These are phyloP conservation scores for Rhinatrema bivittatum DNA, from an alignment of 2,797 vertebrate species.

Conservation along the genomic window DNA sequence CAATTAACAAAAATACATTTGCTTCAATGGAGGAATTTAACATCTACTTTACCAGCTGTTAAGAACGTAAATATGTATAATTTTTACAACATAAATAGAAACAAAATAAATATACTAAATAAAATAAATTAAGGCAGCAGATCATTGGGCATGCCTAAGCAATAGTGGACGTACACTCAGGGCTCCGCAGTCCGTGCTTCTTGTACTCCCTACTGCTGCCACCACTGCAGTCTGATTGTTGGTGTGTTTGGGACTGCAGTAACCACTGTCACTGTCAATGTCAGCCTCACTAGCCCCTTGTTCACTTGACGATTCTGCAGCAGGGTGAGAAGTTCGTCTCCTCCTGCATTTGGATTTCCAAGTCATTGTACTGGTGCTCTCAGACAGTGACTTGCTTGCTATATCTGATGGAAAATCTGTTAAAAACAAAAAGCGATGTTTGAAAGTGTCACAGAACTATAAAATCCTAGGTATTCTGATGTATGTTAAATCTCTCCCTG, in stretches of 20 bases:
- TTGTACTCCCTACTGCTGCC: constrained; percentile 36
- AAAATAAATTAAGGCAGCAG: no score
- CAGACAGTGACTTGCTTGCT: constrained; percentile 68
- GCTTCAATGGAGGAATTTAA: no score
- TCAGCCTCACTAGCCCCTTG: constrained; percentile 87
- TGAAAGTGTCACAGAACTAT: no score
- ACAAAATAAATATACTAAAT: no score
- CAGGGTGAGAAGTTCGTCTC: constrained; percentile 73
- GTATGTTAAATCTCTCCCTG: no score
- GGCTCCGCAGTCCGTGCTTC: constrained; percentile 40
- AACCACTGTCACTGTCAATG: constrained; percentile 97
- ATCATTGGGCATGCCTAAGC: no score
- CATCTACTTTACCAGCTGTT: no score
- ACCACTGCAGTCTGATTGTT: constrained; percentile 54
- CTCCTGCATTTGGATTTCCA: constrained; percentile 83
- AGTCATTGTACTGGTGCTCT: constrained; percentile 62
- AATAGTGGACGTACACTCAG: constrained; percentile 42
- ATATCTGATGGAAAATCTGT: constrained; percentile 86
- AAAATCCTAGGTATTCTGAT: no score
- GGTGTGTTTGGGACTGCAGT: constrained; percentile 94
- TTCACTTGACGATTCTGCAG: constrained; percentile 80
- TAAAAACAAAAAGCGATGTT: constrained; percentile 8
- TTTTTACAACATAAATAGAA: no score
- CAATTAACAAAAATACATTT: no score
- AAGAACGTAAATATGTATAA: no score